Evolutionary conservation across 2,113 vertebrate genomes (phyloP).

Genomic region (Lichenostomus cassidix): DNA sequence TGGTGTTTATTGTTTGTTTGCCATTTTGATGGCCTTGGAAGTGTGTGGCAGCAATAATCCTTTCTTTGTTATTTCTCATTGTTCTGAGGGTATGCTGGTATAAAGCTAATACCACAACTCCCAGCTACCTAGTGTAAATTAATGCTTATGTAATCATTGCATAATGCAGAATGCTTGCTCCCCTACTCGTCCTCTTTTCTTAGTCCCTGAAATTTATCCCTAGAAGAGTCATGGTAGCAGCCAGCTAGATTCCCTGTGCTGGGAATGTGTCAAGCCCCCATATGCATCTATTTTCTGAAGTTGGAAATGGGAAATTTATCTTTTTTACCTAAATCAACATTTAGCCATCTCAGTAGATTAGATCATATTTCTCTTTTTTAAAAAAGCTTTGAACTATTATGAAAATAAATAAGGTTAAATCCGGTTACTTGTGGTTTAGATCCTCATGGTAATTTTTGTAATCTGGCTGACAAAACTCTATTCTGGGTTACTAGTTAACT

Average conservation of each 20-base stretch:
- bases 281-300: neutral
- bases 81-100: constrained; percentile 17
- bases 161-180: constrained; percentile 54
- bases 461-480: neutral
- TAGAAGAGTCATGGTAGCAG: constrained; percentile 18
- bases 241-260: neutral
- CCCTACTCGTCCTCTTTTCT: constrained; percentile 52
- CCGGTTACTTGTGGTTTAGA: neutral
- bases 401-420: neutral
- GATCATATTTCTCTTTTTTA: neutral
- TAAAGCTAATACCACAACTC: constrained; percentile 44
- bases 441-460: neutral
- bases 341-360: neutral
- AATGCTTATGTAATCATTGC: constrained; percentile 69
- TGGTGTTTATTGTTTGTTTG: neutral
- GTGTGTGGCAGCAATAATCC: constrained; percentile 4
- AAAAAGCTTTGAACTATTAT: neutral
- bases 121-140: constrained; percentile 60
- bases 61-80: constrained; percentile 23
- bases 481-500: constrained; percentile 51
- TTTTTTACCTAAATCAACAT: neutral
- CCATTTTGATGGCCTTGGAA: constrained; percentile 30
- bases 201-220: constrained; percentile 38
- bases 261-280: neutral
- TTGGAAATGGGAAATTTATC: neutral